Evolutionary conservation across 2,888 invertebrate species (phyloP), one percentile per base, ranked within the genome.

Genomic region (Gari tellinella): DNA sequence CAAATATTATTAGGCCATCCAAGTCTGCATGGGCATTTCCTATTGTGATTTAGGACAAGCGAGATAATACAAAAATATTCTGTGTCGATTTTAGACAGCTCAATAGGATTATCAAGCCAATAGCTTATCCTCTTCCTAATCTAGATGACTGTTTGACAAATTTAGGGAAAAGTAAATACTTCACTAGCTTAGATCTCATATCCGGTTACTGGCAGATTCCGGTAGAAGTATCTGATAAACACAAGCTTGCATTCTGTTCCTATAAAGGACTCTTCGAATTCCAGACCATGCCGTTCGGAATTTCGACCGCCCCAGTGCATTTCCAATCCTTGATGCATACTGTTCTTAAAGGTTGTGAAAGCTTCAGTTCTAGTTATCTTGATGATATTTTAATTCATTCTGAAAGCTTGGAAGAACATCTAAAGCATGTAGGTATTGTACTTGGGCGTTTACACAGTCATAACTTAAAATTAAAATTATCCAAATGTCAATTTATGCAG

Each of bases 301-400:
- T 73, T 37, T 40, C 53, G 0, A 80, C 63, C 58, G 76, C 72
- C 1, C 70, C 80, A 4, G 55, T 49, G 10, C 19, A 62, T 1
- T 68, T 68, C 31, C 67, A 67, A 48, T 43, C 58, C 43, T 38
- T 72, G n/a, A 67, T 81, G 57, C n/a, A 37, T 12, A 48, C 43
- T 40, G 77, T 72, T 15, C 53, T 81, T 10, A 25, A 72, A 21
- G 72, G 69, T 2, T 43, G 53, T 12, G 63, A 60, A 19, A 14
- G 52, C 8, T 82, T 77, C 58, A 21, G 61, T 12, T 25, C 31
- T 3, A 53, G 58, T 21, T 80, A 81, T 53, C 37, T 80, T 0
- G 75, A 81, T 45, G 73, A 80, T 23, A 67, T 80, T 31, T 19
- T 80, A 0, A 67, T 76, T 23, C 72, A 61, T 46, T 58, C 49